Evolutionary conservation across 2,113 vertebrate genomes (phyloP), one percentile per base, ranked within the genome.

Genomic region (Hemichromis elongatus): DNA sequence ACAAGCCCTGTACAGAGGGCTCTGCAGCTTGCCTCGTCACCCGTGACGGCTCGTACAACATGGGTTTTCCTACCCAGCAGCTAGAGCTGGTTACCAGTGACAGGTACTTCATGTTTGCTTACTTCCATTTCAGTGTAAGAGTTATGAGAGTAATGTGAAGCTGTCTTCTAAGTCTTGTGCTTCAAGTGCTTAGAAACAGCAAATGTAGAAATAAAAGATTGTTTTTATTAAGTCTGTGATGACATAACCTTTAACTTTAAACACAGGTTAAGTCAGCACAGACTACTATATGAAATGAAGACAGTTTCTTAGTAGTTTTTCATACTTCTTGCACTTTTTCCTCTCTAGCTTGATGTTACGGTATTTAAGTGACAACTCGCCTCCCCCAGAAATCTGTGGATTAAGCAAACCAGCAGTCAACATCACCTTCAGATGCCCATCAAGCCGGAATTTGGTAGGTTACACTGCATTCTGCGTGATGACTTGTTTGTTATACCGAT

Each of bases 341-440:
- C 18, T 88, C 2, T 37, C 28, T 68, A 99, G 99, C 77, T 94
- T 99, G 73, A 92, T 92, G 57, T 79, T 99, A 84, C 97, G 88
- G 50, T 99, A 99, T 9, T 80, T 73, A 21, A 90, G 30, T 19
- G 21, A 61, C 1, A 79, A 40, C 54, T 47, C 66, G 1, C 77
- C 83, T 52, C 53, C 30, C 53, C 97, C 94, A 4, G 86, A 89
- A 1, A 96, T 97, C 55, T 99, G 99, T 85, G 89, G 94, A 1
- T 96, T 88, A 3, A 98, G 98, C 90, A 89, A 84, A 37, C 98
- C 99, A 6, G 97, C 97, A 0, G 98, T 99, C 86, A 98, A 95
- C 0, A 93, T 99, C 83, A 99, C 97, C 1, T 97, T 99, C 77
- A 94, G 97, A 85, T 99, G 99, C 86, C 99, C 99, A 0, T 98